Evolutionary conservation across 2,797 vertebrate species (phyloP), one percentile per base, ranked within the genome.

Genomic region (Rallus crepitans): DNA sequence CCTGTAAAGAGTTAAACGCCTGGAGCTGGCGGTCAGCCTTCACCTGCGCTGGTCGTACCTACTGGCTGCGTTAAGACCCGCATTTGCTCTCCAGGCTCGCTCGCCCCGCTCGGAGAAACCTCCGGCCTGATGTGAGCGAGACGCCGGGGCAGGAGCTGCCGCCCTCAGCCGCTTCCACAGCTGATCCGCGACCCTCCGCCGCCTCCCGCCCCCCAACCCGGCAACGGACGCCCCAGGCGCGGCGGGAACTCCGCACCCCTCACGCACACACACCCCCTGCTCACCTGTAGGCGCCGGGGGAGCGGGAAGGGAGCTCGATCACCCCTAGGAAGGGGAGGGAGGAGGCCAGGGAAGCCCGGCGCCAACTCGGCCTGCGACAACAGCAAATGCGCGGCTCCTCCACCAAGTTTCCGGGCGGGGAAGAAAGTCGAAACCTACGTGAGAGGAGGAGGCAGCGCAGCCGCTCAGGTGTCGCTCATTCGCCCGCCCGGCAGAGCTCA

Each of bases 381-480:
- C 78, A 71, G 84, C 52, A 9, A 76, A 76, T 30, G 25, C 71
- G 64, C 95, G 61, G 76, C 65, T 68, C 52, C 89, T 73, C 59
- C 66, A 71, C 57, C 81, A 95, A 96, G 94, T 95, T 94, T 96
- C 93, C 95, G 95, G 96, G 96, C 88, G 94, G 92, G 92, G 94
- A 89, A 88, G 83, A 93, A 95, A 97, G 93, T 88, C 96, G 95
- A 95, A 96, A 97, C 96, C 95, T 94, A 72, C 86, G 92, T 72
- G 94, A 94, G 83, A 86, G 82, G 84, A 91, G 87, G 82, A 91
- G 85, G 86, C 53, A 70, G 71, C 71, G 75, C 93, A 85, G 92
- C 82, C 86, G 89, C 94, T 56, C 96, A 96, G 96, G 96, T 95
- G 95, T 87, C 78, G 23, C 61, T 7, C 33, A 21, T 55, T 6